Conservation (phyloP, 2,888 invertebrate species). For the Amaurobius ferox region DNA sequence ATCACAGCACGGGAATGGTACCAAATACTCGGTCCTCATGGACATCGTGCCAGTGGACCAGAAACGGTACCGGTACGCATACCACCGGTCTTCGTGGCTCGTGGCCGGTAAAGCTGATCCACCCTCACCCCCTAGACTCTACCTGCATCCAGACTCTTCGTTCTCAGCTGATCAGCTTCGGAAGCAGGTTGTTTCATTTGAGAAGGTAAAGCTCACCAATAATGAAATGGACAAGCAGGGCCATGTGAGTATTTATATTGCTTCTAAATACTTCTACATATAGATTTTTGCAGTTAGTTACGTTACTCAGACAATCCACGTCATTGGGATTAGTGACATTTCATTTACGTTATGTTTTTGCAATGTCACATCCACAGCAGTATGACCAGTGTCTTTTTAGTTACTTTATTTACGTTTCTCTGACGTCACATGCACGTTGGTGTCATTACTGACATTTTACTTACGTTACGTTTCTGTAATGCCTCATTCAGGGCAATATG, state of each 20-base stretch:
- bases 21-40: conserved; percentile 90
- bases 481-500: no score
- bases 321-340: no score
- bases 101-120: conserved; percentile 99
- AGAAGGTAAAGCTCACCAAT: conserved; percentile 98
- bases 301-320: no score
- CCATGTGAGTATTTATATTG: conserved; percentile 83
- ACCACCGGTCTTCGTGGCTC: conserved; percentile 98
- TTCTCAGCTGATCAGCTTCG: conserved; percentile 95
- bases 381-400: no score
- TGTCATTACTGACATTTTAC: no score
- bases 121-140: conserved; percentile 92
- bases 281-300: no score
- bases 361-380: no score
- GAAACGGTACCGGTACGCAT: conserved; percentile 95
- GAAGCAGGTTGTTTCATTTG: conserved; percentile 98
- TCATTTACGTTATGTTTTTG: no score
- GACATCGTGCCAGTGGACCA: conserved; percentile 98
- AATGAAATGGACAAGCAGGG: conserved; percentile 98
- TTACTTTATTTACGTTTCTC: no score
- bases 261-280: no score
- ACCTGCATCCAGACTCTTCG: conserved; percentile 97
- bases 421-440: no score
- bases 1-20: conserved; percentile 16
- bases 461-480: no score